These are phyloP conservation scores for Dynastes grantii DNA, from an alignment of 2,888 invertebrate species.

Conservation along the genomic window DNA sequence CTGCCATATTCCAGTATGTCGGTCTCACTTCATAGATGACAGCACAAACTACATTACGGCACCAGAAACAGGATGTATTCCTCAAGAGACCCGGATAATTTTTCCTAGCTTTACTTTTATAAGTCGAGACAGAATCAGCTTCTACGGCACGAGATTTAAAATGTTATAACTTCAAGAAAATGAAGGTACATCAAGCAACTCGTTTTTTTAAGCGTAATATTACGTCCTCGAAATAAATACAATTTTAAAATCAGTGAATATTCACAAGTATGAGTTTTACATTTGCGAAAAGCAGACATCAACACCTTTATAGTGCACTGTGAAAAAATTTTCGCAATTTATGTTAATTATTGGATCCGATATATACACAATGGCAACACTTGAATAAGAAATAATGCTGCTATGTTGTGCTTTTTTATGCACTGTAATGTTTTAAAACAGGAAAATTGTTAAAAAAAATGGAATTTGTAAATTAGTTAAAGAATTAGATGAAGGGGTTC, in stretches of 20 bases:
- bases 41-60: slow-evolving; percentile 61
- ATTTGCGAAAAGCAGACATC: too few species aligned
- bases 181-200: too few species aligned
- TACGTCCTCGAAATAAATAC: neutral
- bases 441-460: too few species aligned
- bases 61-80: slow-evolving; percentile 62
- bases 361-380: too few species aligned
- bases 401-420: too few species aligned
- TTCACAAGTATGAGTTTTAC: too few species aligned
- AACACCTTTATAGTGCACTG: neutral
- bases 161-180: neutral
- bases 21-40: slow-evolving; percentile 49
- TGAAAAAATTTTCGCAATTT: too few species aligned
- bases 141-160: neutral
- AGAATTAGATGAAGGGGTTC: too few species aligned
- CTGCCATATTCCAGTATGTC: slow-evolving; percentile 26
- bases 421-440: too few species aligned
- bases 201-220: neutral
- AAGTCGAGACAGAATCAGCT: slow-evolving; percentile 52
- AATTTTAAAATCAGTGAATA: neutral
- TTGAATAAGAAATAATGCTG: too few species aligned
- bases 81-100: slow-evolving; percentile 61
- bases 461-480: too few species aligned
- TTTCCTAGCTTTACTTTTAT: slow-evolving; percentile 60
- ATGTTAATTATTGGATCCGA: too few species aligned